Percentiles rank a stretch among this genome's conserved stretches.
phyloP scores from a whole-genome alignment of 2,113 vertebrate species.

The Deroptyus accipitrinus region DNA sequence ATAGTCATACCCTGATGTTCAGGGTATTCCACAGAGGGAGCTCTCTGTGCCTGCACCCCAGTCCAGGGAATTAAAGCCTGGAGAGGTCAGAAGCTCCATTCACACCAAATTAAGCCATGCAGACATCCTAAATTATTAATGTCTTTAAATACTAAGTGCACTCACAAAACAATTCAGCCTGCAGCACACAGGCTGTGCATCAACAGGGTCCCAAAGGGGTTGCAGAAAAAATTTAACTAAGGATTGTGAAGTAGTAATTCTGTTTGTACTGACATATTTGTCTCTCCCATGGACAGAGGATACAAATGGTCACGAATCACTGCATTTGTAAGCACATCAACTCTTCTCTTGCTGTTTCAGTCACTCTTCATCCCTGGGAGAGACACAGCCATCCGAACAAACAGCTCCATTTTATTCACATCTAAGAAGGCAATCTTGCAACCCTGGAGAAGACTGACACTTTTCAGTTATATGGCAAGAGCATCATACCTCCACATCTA shows the following conservation, averaged over 20 bases:
- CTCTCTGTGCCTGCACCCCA: neutral
- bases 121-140: slow-evolving; percentile 39
- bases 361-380: neutral
- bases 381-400: neutral
- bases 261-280: neutral
- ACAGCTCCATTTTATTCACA: neutral
- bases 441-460: neutral
- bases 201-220: neutral
- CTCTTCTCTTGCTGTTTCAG: neutral
- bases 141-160: slow-evolving; percentile 27
- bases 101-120: neutral
- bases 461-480: neutral
- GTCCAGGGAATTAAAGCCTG: neutral
- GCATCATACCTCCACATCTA: neutral
- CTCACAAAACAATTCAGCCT: neutral
- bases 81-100: neutral
- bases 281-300: neutral
- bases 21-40: neutral
- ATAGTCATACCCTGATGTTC: accelerated
- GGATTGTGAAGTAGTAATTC: neutral
- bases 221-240: neutral
- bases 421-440: neutral
- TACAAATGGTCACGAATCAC: neutral
- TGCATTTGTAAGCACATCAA: neutral
- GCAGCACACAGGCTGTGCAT: neutral